A percentile compares a stretch with the other conserved stretches of the same genome.
Conservation (phyloP, 2,113 vertebrate genomes). For the Ptychochromis oligacanthus region DNA sequence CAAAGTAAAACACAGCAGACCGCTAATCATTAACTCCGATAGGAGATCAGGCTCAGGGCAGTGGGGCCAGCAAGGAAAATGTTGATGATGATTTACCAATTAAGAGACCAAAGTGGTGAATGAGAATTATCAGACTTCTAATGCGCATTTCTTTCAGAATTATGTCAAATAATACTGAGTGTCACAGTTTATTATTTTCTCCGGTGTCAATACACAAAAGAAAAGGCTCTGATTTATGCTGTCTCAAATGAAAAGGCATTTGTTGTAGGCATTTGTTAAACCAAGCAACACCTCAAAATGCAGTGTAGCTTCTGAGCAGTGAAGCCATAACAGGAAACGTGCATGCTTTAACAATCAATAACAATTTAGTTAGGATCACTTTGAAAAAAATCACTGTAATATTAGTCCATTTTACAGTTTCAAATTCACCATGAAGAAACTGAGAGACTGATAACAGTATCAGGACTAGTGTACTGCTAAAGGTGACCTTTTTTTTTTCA, state of each 20-base stretch:
- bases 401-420: constrained; percentile 12
- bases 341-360: constrained; percentile 17
- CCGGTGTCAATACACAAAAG: background rate
- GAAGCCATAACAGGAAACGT: constrained; percentile 3
- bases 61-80: background rate
- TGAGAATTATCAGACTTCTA: background rate
- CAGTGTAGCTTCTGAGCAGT: constrained; percentile 2
- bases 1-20: constrained; percentile 41
- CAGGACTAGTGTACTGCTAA: background rate
- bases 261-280: constrained; percentile 25
- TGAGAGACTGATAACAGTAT: constrained; percentile 31
- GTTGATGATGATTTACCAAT: background rate
- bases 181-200: background rate
- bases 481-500: constrained; percentile 52
- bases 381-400: too few relatives aligned
- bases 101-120: background rate
- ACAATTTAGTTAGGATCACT: background rate
- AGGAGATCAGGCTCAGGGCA: constrained; percentile 16
- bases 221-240: background rate
- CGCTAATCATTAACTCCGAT: constrained; percentile 52
- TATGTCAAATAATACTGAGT: background rate
- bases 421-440: constrained; percentile 16
- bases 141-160: background rate
- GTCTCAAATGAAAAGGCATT: constrained; percentile 33
- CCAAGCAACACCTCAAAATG: constrained; percentile 10